These are phyloP conservation scores for Hyphantria cunea DNA, from an alignment of 1,140 invertebrate genomes.

Conservation along the genomic window DNA sequence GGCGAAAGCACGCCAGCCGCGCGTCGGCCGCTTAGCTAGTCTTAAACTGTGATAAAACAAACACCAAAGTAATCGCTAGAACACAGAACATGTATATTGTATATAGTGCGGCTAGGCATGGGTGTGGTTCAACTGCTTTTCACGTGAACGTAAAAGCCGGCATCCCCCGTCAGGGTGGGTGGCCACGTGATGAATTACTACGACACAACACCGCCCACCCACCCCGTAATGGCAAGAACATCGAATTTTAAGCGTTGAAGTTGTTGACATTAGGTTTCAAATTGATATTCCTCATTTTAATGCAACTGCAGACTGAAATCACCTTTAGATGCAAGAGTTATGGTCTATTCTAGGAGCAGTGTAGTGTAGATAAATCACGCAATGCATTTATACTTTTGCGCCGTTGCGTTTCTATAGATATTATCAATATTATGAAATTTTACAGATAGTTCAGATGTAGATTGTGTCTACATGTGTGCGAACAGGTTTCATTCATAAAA, in stretches of 20 bases:
- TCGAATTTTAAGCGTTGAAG: conserved; percentile 49
- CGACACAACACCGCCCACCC: conserved; percentile 34
- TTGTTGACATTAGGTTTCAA: conserved; percentile 24
- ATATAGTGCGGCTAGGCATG: conserved; percentile 43
- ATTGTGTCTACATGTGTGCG: conserved; percentile 1
- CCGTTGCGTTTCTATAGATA: neutral
- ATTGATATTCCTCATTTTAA: conserved; percentile 15
- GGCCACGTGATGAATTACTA: conserved; percentile 59
- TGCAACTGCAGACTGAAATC: neutral
- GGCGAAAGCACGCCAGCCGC: conserved; percentile 48
- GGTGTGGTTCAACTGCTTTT: conserved; percentile 59
- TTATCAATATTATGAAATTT: conserved; percentile 12
- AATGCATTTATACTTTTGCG: neutral
- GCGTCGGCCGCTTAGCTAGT: conserved; percentile 46
- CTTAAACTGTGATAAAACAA: conserved; percentile 69
- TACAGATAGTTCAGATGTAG: conserved; percentile 21
- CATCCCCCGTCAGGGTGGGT: conserved; percentile 33
- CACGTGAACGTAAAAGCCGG: conserved; percentile 34
- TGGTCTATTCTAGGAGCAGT: neutral
- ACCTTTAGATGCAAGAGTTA: conserved; percentile 1
- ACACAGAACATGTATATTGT: conserved; percentile 15
- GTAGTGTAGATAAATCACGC: conserved; percentile 10
- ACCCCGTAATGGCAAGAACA: conserved; percentile 36
- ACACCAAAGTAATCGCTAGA: conserved; percentile 56
- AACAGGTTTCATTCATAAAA: neutral